Evolutionary conservation across 2,797 vertebrate genomes (phyloP), one percentile per base, ranked within the genome.

Genomic region (Oreochromis grahami): DNA sequence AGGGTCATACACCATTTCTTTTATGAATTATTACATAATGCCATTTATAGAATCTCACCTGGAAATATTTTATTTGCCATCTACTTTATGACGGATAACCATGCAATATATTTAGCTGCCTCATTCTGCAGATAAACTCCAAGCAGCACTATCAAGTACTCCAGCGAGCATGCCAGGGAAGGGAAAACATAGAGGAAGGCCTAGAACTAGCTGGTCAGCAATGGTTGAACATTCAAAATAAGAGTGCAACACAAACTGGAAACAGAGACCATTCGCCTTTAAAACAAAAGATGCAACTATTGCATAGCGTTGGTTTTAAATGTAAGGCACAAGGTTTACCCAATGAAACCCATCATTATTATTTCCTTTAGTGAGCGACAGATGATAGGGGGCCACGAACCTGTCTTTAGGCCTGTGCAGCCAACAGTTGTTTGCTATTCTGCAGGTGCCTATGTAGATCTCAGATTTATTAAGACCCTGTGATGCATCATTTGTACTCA

Each of bases 291-390:
- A 1, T 58, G 55, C 2, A 8, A 17, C 55, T 32, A 32, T 58
- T 32, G 7, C 4, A 26, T 55, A 4, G 21, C 26, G 55, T 58
- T 58, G 14, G 26, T 0, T 10, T 58, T 58, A 58, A 26, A 58
- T 58, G 55, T 17, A 32, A 1, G 55, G 0, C 55, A 32, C 55
- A 58, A 58, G 26, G 14, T 56, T 32, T 56, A 32, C 26, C 55
- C 55, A 32, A 32, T 58, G 55, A 32, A 58, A 58, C 2, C 26
- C 55, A 58, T 17, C 26, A 58, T 26, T 17, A 58, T 32, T 58
- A 58, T 58, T 56, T 56, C 26, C 26, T 56, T 56, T 56, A 14
- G 55, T 56, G 55, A 56, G 9, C 1, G 0, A 0, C 14, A 29
- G 55, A 56, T 56, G 26, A 56, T 9, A 56, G 8, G 8, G 55